These are phyloP conservation scores for Sturmia bella DNA, from an alignment of 2,888 invertebrate species.

Conservation along the genomic window DNA sequence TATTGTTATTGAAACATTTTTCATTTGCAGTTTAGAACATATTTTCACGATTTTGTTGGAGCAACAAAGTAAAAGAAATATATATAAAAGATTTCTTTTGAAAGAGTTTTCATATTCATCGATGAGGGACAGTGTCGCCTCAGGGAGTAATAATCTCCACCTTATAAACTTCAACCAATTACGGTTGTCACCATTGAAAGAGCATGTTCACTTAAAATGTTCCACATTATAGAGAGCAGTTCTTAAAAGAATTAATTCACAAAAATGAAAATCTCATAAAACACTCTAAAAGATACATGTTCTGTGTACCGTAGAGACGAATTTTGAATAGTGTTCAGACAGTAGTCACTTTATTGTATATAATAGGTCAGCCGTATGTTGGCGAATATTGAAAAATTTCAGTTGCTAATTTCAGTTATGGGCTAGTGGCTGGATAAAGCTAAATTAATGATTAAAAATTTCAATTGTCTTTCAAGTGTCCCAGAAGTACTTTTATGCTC, in stretches of 20 bases:
- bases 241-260: slow-evolving; percentile 21
- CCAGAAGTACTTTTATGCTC: too few species aligned
- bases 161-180: slow-evolving; percentile 66
- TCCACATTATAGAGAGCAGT: slow-evolving; percentile 3
- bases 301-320: too few species aligned
- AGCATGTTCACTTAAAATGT: slow-evolving; percentile 42
- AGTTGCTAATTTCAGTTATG: too few species aligned
- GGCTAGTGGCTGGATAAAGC: too few species aligned
- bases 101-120: slow-evolving; percentile 6
- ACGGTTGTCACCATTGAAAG: slow-evolving; percentile 61
- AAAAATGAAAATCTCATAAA: neutral
- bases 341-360: too few species aligned
- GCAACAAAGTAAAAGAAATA: neutral
- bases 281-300: too few species aligned
- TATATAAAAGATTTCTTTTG: slow-evolving; percentile 5
- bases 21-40: slow-evolving; percentile 41
- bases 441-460: too few species aligned
- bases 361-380: too few species aligned
- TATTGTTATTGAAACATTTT: slow-evolving; percentile 64
- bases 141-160: slow-evolving; percentile 65
- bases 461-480: too few species aligned
- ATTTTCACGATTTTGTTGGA: slow-evolving; percentile 51
- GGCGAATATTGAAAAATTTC: too few species aligned
- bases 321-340: too few species aligned
- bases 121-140: slow-evolving; percentile 40